These are phyloP conservation scores for Diglossa cyanea DNA, from an alignment of 2,797 vertebrate species.

Conservation along the genomic window DNA sequence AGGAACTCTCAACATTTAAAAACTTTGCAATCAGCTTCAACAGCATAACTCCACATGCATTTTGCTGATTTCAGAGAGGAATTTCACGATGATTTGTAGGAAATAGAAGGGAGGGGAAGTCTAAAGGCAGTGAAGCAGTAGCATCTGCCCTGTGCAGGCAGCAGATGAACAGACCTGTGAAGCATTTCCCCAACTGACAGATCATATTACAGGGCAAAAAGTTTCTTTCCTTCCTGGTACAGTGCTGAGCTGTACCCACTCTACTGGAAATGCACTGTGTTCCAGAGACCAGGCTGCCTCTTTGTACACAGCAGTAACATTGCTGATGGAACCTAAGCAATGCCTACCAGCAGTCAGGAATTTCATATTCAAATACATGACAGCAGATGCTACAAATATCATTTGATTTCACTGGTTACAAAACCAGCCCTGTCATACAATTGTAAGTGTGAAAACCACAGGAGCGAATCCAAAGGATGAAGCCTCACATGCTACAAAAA, in stretches of 20 bases:
- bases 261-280: neutral
- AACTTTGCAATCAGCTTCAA: neutral
- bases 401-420: neutral
- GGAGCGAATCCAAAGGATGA: neutral
- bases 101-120: no score
- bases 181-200: neutral
- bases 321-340: neutral
- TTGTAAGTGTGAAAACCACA: neutral
- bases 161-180: neutral
- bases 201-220: neutral
- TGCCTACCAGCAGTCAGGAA: neutral
- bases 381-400: neutral
- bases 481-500: neutral
- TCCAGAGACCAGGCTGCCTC: neutral
- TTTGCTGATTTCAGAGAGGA: neutral
- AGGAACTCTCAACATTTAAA: neutral
- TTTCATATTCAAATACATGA: neutral
- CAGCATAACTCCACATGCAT: neutral
- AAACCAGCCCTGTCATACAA: neutral
- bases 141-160: neutral
- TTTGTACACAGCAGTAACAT: neutral
- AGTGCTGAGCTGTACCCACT: neutral
- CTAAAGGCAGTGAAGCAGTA: neutral
- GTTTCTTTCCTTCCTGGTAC: neutral
- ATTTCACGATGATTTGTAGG: neutral